Evolutionary conservation across 2,797 vertebrate species (phyloP).

Genomic region (Ambastaia sidthimunki): DNA sequence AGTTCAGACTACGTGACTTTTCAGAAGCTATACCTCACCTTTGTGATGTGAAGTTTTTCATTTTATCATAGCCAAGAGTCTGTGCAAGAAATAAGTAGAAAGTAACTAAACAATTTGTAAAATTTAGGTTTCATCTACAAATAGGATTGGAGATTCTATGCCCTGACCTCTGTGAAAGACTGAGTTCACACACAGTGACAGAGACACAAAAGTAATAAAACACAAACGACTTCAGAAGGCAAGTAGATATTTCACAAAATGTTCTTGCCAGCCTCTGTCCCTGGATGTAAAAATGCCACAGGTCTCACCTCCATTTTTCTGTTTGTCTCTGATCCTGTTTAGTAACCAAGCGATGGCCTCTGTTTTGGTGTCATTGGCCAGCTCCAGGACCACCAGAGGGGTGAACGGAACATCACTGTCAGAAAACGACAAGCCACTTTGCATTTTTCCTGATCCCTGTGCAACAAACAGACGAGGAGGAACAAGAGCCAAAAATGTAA

Average conservation of each 20-base stretch:
- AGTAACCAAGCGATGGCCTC: conserved; percentile 90
- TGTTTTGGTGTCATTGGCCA: conserved; percentile 82
- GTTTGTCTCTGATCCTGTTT: conserved; percentile 82
- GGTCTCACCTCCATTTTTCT: conserved; percentile 85
- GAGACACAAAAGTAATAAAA: neutral
- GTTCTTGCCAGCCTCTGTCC: conserved; percentile 25
- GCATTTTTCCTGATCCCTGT: conserved; percentile 63
- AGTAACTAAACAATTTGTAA: neutral
- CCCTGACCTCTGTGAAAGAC: neutral
- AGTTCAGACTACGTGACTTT: no score
- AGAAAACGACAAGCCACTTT: conserved; percentile 55
- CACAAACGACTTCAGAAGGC: neutral
- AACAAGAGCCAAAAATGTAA: conserved; percentile 6
- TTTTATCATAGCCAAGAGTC: neutral
- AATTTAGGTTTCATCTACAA: no score
- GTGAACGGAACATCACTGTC: conserved; percentile 78
- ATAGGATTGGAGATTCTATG: neutral
- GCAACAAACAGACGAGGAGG: conserved; percentile 39
- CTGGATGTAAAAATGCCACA: neutral
- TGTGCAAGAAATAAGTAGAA: neutral
- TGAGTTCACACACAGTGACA: neutral
- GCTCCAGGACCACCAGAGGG: conserved; percentile 89
- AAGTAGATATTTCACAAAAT: conserved; percentile 30
- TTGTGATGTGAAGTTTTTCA: neutral
- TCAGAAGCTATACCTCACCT: neutral